Conservation (phyloP, 2,113 vertebrate species). For the Archilochus colubris region DNA sequence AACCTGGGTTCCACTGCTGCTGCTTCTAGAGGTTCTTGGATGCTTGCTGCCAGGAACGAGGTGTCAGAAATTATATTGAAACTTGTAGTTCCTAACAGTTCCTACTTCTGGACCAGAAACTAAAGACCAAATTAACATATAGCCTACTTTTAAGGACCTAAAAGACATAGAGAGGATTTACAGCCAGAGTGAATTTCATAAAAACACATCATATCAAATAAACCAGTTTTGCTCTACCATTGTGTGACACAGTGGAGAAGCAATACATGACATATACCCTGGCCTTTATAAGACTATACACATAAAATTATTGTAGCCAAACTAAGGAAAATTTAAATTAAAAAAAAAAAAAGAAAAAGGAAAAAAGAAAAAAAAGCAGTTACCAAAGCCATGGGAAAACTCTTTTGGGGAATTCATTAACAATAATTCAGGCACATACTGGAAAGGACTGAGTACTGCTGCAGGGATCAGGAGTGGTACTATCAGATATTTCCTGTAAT, state of each 20-base stretch:
- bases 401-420: neutral
- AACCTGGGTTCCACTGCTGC: neutral
- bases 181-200: neutral
- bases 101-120: neutral
- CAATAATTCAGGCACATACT: neutral
- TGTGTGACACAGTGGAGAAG: neutral
- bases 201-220: neutral
- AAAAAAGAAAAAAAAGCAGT: neutral
- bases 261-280: neutral
- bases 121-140: neutral
- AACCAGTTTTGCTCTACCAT: neutral
- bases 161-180: neutral
- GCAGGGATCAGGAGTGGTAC: neutral
- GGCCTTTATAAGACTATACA: neutral
- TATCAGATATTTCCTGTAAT: neutral
- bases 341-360: neutral
- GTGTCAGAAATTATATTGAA: neutral
- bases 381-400: neutral
- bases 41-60: neutral
- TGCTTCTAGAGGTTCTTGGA: accelerated
- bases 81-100: neutral
- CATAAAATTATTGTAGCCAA: neutral
- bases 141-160: neutral
- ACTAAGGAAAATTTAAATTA: neutral
- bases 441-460: neutral